Evolutionary conservation across 2,113 vertebrate species (phyloP).

Genomic region (Lamprotornis superbus): DNA sequence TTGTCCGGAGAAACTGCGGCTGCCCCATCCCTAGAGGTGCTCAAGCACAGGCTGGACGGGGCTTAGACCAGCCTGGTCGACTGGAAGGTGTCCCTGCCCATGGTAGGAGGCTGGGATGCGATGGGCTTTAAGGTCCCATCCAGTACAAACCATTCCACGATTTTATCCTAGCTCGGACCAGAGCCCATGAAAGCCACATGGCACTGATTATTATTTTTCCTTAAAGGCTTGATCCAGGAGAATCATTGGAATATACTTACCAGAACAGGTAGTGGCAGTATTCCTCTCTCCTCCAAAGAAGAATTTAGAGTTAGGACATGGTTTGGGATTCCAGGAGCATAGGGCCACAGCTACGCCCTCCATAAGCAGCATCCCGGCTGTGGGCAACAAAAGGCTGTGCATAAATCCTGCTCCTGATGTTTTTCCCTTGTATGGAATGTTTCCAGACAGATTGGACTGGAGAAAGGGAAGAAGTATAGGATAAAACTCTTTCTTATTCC

Average conservation of each 20-base stretch:
- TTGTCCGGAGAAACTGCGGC: rapidly evolving
- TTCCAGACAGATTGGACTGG: neutral
- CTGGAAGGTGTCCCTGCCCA: neutral
- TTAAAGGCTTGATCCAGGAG: neutral
- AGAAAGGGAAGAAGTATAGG: neutral
- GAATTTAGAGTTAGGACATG: neutral
- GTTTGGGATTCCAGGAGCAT: rapidly evolving
- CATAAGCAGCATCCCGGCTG: neutral
- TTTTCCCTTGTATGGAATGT: neutral
- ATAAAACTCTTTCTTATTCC: neutral
- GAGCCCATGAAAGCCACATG: neutral
- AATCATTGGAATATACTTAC: neutral
- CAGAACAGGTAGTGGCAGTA: no score
- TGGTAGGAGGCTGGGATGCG: neutral
- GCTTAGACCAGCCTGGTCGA: neutral
- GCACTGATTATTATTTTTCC: no score
- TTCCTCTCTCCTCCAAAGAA: neutral
- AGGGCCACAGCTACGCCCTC: no score
- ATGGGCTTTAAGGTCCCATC: neutral
- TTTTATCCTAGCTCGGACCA: rapidly evolving
- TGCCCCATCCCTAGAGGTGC: rapidly evolving
- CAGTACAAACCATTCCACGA: neutral
- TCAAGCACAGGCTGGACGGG: neutral
- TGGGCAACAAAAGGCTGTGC: neutral
- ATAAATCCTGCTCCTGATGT: neutral